These are phyloP conservation scores for Lagopus leucura DNA, from an alignment of 2,113 vertebrate species.

Conservation along the genomic window DNA sequence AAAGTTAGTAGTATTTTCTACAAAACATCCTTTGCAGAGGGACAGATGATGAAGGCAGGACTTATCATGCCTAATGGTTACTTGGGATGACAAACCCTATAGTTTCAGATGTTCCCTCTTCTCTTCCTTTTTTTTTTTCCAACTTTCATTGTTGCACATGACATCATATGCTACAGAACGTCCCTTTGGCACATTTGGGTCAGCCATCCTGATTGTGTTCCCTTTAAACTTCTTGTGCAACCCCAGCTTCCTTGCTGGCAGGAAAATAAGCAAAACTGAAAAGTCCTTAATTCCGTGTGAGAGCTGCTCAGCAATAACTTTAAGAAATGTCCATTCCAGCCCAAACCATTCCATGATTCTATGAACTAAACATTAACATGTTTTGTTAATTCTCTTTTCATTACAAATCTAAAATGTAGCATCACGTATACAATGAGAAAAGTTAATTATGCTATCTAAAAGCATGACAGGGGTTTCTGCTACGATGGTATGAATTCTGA, in stretches of 20 bases:
- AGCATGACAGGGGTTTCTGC: neutral
- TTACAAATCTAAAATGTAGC: neutral
- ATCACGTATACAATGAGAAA: neutral
- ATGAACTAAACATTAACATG: neutral
- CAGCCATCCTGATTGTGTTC: neutral
- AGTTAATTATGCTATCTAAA: neutral
- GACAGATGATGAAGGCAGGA: neutral
- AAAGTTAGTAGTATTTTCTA: neutral
- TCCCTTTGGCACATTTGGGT: neutral
- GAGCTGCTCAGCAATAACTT: neutral
- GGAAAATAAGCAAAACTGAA: neutral
- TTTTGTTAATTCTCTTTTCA: neutral
- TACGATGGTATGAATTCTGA: neutral
- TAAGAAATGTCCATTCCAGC: neutral
- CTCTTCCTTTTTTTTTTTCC: neutral
- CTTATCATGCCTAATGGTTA: neutral
- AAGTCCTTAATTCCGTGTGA: neutral
- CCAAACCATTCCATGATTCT: neutral
- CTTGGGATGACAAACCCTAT: neutral
- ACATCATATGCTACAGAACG: neutral
- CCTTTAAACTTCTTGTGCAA: neutral
- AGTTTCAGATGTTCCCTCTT: neutral
- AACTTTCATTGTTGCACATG: neutral
- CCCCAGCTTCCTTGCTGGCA: neutral
- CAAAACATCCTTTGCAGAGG: neutral